Evolutionary conservation across 2,797 vertebrate species (phyloP), one percentile per base, ranked within the genome.

Genomic region (Peromyscus aztecus): DNA sequence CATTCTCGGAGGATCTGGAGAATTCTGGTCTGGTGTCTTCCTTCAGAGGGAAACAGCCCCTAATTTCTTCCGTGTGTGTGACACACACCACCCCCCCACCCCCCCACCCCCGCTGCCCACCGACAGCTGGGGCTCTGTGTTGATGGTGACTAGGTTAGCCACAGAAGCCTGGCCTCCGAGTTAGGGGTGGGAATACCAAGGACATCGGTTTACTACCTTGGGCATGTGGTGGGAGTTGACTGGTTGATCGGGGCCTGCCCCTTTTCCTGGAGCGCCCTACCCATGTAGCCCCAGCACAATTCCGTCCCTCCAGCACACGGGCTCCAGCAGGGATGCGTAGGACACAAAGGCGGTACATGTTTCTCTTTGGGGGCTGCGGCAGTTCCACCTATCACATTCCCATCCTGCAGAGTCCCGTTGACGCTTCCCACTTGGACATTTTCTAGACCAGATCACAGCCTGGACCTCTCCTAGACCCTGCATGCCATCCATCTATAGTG

Each of bases 311-410:
- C 9, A 0, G 19, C 46, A 67, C 34, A 49, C 49, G 16, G 83
- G 17, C 23, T 61, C 37, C 16, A 61, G 4, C 8, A 0, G 2
- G 0, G 0, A 6, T 0, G 0, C 7, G 0, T 10, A 0, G 6
- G 34, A 75, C 65, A 59, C 12, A 59, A 27, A 7, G 57, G n/a
- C 40, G 6, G 52, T 11, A 24, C 0, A 0, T 46, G 49, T 29
- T 71, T n/a, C 49, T 81, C 76, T 55, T 49, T 91, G 89, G 34
- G 43, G 34, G 34, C 37, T 57, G 6, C 19, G 2, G 4, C 21
- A 46, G 11, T 6, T 14, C 11, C 16, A 10, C 0, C 0, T 31
- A 4, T 10, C 86, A 6, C 52, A 7, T 7, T 21, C 40, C 67
- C 73, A 76, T 8, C 31, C 52, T 6, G n/a, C 49, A 2, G 40